A percentile compares a stretch with the other conserved stretches of the same genome.
phyloP scores from a whole-genome alignment of 2,797 vertebrate species.

The Carcharodon carcharias region DNA sequence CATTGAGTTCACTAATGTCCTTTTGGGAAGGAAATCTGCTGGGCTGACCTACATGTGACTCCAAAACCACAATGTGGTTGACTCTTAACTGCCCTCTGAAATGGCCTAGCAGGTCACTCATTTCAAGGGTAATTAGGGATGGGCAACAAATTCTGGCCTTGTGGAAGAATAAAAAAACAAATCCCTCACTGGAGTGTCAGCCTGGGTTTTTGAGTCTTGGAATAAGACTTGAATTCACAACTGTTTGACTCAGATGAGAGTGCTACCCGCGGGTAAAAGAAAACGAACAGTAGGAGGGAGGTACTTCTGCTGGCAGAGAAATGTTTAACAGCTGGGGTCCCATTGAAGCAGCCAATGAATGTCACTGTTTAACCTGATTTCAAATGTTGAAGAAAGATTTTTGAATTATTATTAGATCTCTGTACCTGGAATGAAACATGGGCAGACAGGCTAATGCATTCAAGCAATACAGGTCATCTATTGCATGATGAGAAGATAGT shows the following conservation, averaged over 20 bases:
- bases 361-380: not conserved
- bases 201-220: not conserved
- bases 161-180: too few species aligned
- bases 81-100: too few species aligned
- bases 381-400: conserved; percentile 13
- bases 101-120: too few species aligned
- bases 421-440: not conserved
- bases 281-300: not conserved
- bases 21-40: too few species aligned
- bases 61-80: too few species aligned
- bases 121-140: too few species aligned
- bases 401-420: not conserved
- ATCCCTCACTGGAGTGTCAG: not conserved
- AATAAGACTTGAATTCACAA: not conserved
- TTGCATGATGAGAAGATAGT: not conserved
- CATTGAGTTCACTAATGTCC: too few species aligned
- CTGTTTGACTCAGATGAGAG: not conserved
- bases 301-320: not conserved
- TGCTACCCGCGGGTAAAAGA: not conserved
- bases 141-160: too few species aligned
- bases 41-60: too few species aligned
- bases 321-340: not conserved
- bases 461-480: not conserved
- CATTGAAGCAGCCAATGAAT: not conserved
- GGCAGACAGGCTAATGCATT: not conserved